Base-by-base conservation (phyloP, 2,113 vertebrate genomes). In the Anarhynchus alexandrinus region DNA sequence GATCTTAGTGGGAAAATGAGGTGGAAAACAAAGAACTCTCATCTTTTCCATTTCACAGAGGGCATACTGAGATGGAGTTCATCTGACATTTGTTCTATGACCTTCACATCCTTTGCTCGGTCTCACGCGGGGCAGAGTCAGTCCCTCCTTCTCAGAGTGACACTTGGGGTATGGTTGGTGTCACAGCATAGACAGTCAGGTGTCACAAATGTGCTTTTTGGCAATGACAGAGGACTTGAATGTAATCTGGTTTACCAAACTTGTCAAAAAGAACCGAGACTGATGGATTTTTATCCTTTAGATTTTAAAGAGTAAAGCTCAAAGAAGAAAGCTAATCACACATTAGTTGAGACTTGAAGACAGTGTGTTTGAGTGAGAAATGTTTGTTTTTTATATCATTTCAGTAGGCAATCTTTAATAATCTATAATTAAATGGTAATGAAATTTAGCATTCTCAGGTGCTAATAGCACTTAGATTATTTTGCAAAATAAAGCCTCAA, bases 31-130 rank as follows among this genome's bases (percentile, higher is more conserved):
- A 59, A 47, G 49, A 83, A 13, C 19, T 71, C 0, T 0, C 15
- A 4, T 34, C 15, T 71, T 91, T 59, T 73, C 25, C 5, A 3
- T 78, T 94, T 85, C 17, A 38, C 43, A 30, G 65, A 51, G 61
- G 29, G 12, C 11, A 11, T 55, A 5, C 22, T 77, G 6, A 34
- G 42, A 5, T 73, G 51, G 43, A 74, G 14, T 15, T 88, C 13
- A 29, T 40, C 40, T 4, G 21, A 3, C 2, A 0, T 52, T 69
- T 34, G 17, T 42, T 86, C 16, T 62, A 0, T 10, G 18, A 8
- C 27, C 36, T 85, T 86, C 19, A 5, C 6, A 25, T 43, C 1
- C 8, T 59, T 71, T 82, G 6, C 3, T 45, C 5, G 64, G 30
- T 40, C 22, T 76, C 10, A 2, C 10, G 3, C 7, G 43, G 67